These are phyloP conservation scores for Dusona sp. DNA, from an alignment of 2,888 invertebrate species.

Conservation along the genomic window DNA sequence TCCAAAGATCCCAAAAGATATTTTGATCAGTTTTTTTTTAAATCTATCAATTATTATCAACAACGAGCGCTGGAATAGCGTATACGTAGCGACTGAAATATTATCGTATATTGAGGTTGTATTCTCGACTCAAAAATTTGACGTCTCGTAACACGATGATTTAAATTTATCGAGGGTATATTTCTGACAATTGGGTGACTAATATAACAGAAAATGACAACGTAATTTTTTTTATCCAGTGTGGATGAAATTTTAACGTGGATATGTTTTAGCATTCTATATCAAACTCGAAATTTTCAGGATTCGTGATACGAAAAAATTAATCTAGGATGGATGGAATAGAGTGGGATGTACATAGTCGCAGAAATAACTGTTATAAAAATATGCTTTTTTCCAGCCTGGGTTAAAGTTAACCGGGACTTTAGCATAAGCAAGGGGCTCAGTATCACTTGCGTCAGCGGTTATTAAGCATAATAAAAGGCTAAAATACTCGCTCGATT, in stretches of 20 bases:
- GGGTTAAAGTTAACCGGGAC: constrained; percentile 4
- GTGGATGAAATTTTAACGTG: background rate
- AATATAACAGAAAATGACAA: background rate
- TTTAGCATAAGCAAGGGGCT: constrained; percentile 26
- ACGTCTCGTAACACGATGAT: background rate
- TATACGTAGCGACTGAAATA: background rate
- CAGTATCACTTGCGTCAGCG: constrained; percentile 45
- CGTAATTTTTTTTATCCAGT: background rate
- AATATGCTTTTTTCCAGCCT: constrained; percentile 36
- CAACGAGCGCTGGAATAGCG: background rate
- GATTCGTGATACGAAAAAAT: constrained; percentile 8
- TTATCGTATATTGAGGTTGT: background rate
- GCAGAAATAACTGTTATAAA: constrained; percentile 16
- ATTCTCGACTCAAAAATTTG: background rate
- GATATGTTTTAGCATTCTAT: background rate
- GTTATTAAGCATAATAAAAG: constrained; percentile 65
- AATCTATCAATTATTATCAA: background rate
- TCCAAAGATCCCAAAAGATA: background rate
- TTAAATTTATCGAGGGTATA: background rate
- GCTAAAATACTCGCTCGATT: constrained; percentile 51
- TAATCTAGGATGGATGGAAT: constrained; percentile 23
- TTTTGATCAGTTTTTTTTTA: background rate
- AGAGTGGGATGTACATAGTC: background rate
- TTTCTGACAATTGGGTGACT: background rate
- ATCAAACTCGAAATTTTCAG: background rate